Evolutionary conservation across 2,797 vertebrate genomes (phyloP), one percentile per base, ranked within the genome.

Genomic region (Sciaenops ocellatus): DNA sequence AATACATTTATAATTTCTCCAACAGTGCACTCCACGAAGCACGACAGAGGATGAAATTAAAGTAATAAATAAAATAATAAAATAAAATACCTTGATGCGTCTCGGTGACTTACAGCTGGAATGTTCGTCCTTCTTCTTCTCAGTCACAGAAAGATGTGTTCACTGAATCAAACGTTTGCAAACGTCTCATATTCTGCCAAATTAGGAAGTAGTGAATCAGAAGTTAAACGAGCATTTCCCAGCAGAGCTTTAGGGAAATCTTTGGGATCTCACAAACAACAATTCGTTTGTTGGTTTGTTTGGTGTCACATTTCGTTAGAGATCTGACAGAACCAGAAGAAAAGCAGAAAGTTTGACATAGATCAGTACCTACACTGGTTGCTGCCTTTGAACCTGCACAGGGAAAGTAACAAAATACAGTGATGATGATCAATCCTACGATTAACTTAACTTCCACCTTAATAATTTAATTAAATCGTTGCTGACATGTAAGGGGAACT

Each of bases 31-130:
- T n/a, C 3, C 62, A n/a, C 20, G 22, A 59, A 70, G 26, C 26
- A 18, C 24, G 20, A 46, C 5, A 34, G 8, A 0, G 4, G 0
- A 50, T 26, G 47, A 47, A 59, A 60, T 60, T 28, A 28, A 28
- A 68, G 50, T 50, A 1, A 26, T 54, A 20, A 52, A 42, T 44
- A 3, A 22, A 54, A 17, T 11, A 52, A 42, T 44, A 3, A 22
- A 54, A 17, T 11, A 38, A 67, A 28, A 54, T 84, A 84, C 69
- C 78, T 77, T 50, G 7, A 50, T 15, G 60, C 20, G 22, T 24
- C 24, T 59, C 0, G 0, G 6, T 1, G 47, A 59, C 28, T n/a
- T 44, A 3, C 15, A 76, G 63, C 2, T 69, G 60, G 26, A 41
- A 7, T 3, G n/a, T 30, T 17, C 42, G 46, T 50, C 30, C 56